Percentiles rank a stretch among this genome's conserved stretches.
phyloP scores from a whole-genome alignment of 2,113 vertebrate genomes.

The Camelus dromedarius region DNA sequence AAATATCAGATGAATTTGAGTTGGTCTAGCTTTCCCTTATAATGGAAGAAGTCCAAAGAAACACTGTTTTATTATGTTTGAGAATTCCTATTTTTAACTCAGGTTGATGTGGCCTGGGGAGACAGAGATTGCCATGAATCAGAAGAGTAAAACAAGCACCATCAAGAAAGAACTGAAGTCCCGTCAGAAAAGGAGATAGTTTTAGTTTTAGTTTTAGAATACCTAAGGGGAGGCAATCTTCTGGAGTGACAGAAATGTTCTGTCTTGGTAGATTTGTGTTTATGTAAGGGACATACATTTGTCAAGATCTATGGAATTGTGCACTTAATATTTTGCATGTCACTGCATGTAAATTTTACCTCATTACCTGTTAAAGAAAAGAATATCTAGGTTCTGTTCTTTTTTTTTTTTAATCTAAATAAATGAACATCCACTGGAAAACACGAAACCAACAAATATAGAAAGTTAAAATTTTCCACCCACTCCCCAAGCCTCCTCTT shows the following conservation, averaged over 20 bases:
- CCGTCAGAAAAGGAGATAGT: background rate
- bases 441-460: background rate
- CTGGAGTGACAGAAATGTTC: background rate
- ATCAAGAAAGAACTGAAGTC: background rate
- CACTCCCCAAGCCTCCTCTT: background rate
- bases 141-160: background rate
- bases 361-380: background rate
- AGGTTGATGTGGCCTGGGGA: background rate
- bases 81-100: background rate
- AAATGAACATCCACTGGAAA: slow-evolving; percentile 18
- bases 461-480: background rate
- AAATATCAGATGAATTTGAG: background rate
- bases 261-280: background rate
- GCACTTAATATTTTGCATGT: background rate
- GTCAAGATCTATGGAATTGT: background rate
- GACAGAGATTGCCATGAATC: background rate
- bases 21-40: background rate
- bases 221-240: background rate
- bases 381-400: background rate
- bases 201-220: background rate
- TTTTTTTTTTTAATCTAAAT: background rate
- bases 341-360: background rate
- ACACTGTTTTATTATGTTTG: background rate
- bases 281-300: background rate
- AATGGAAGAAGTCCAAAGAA: background rate